Evolutionary conservation across 2,888 invertebrate species (phyloP).

Genomic region (Ichneumoninae sp.): DNA sequence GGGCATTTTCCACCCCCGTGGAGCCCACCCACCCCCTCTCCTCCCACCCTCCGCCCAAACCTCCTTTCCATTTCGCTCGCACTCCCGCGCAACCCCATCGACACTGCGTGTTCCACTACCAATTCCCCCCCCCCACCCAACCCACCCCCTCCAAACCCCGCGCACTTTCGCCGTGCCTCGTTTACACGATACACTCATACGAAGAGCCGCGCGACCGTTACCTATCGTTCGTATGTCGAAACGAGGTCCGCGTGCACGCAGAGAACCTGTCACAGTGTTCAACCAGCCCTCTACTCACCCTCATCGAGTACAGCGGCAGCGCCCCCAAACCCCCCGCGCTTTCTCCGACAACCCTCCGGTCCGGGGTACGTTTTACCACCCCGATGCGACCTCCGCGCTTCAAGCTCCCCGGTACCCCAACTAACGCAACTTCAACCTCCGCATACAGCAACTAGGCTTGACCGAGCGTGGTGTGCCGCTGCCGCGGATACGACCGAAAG

Average conservation of each 20-base stretch:
- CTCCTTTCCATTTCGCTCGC: slow-evolving; percentile 59
- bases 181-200: slow-evolving; percentile 67
- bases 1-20: slow-evolving; percentile 75
- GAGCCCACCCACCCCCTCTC: slow-evolving; percentile 30
- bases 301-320: slow-evolving; percentile 63
- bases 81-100: slow-evolving; percentile 36
- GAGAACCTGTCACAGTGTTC: slow-evolving; percentile 71
- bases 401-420: slow-evolving; percentile 43
- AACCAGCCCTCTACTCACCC: slow-evolving; percentile 67
- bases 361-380: slow-evolving; percentile 57
- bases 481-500: slow-evolving; percentile 64
- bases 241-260: slow-evolving; percentile 72
- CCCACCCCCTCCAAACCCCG: slow-evolving; percentile 19
- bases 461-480: slow-evolving; percentile 66
- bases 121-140: slow-evolving; percentile 64
- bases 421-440: slow-evolving; percentile 36
- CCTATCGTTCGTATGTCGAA: slow-evolving; percentile 73
- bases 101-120: slow-evolving; percentile 48
- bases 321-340: slow-evolving; percentile 16
- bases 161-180: slow-evolving; percentile 52
- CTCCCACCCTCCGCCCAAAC: slow-evolving; percentile 48
- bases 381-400: slow-evolving; percentile 46
- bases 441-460: slow-evolving; percentile 61
- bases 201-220: slow-evolving; percentile 54
- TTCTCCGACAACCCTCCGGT: slow-evolving; percentile 56